Evolutionary conservation across 2,113 vertebrate species (phyloP).

Genomic region (Chitala chitala): DNA sequence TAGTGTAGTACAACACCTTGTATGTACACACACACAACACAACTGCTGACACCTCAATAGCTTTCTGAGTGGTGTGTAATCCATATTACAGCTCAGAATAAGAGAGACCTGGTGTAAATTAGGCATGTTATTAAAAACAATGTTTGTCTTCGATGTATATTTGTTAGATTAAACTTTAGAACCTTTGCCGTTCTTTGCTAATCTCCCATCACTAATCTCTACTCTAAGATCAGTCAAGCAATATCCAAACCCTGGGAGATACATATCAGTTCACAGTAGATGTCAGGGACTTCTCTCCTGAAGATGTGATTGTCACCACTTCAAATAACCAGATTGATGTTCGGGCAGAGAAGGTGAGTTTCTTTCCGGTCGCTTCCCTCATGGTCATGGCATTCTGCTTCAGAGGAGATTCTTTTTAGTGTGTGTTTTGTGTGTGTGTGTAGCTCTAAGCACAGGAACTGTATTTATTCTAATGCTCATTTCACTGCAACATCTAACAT

Average conservation of each 20-base stretch:
- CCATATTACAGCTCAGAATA: not conserved
- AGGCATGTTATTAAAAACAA: not conserved
- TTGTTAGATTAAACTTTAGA: not conserved
- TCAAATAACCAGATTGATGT: constrained; percentile 85
- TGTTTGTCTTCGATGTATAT: too few relatives aligned
- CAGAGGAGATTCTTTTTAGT: not conserved
- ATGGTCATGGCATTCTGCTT: not conserved
- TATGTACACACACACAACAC: not conserved
- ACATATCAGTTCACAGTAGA: constrained; percentile 81
- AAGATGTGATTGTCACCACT: constrained; percentile 80
- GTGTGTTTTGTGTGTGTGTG: too few relatives aligned
- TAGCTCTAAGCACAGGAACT: too few relatives aligned
- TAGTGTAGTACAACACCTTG: too few relatives aligned
- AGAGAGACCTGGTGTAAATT: not conserved
- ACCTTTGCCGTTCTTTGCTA: not conserved
- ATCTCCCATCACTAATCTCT: constrained; percentile 47
- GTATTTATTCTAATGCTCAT: too few relatives aligned
- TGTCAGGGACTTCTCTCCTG: constrained; percentile 77
- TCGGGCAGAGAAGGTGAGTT: constrained; percentile 81
- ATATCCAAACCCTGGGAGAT: constrained; percentile 72
- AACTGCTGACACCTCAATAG: not conserved
- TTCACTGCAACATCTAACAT: too few relatives aligned
- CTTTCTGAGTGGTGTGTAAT: too few relatives aligned
- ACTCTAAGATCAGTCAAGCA: constrained; percentile 46
- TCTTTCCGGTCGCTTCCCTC: too few relatives aligned